Conservation (phyloP, 1,140 invertebrate genomes). For the Drosophila trapezifrons region DNA sequence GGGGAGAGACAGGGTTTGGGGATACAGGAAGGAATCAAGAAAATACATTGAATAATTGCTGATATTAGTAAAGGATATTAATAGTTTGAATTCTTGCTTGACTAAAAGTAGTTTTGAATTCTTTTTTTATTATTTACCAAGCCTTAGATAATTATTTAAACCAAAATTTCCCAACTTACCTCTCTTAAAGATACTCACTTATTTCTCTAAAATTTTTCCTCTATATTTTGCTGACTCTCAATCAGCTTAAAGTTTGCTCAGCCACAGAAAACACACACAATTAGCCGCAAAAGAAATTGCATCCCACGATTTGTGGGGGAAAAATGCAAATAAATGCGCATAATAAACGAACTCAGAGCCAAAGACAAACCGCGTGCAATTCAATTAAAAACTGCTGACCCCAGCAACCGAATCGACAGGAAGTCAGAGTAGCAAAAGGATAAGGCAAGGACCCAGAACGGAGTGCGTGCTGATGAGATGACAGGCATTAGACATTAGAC, state of each 20-base stretch:
- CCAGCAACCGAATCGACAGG: constrained; percentile 48
- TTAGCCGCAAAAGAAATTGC: constrained; percentile 49
- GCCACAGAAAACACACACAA: constrained; percentile 41
- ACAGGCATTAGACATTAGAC: constrained; percentile 40
- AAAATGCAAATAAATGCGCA: constrained; percentile 73
- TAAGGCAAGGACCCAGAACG: constrained; percentile 13
- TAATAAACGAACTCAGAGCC: constrained; percentile 54
- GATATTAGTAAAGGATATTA: neutral
- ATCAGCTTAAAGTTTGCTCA: constrained; percentile 35
- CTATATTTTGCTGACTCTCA: constrained; percentile 50
- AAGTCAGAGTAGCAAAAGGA: constrained; percentile 49
- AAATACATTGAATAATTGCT: neutral
- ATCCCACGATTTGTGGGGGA: constrained; percentile 50
- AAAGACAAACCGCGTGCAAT: constrained; percentile 59
- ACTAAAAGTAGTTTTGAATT: neutral
- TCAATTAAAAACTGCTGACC: constrained; percentile 82
- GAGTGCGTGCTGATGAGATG: constrained; percentile 53
- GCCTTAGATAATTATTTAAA: neutral
- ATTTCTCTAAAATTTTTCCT: constrained; percentile 12
- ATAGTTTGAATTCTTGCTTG: neutral
- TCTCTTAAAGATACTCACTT: neutral
- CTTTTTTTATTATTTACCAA: neutral
- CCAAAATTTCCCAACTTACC: neutral
- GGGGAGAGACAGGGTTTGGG: no score
- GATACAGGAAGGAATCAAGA: neutral